phyloP scores from a whole-genome alignment of 2,888 invertebrate species.

The Melitaea athalia region DNA sequence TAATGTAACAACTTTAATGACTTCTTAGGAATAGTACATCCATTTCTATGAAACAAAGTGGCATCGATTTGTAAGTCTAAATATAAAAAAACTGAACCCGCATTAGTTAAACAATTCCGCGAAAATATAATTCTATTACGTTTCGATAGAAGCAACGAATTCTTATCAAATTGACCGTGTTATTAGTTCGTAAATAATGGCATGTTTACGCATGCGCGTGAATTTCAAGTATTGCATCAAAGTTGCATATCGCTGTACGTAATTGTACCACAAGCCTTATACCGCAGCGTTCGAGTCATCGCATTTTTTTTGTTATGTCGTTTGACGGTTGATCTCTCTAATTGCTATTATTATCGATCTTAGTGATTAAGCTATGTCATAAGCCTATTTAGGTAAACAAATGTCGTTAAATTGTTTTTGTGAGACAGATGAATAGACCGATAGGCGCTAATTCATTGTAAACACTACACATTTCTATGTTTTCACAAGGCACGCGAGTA shows the following conservation, averaged over 20 bases:
- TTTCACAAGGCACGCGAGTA: too few species aligned
- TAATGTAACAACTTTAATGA: too few species aligned
- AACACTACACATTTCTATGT: too few species aligned
- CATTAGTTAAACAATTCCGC: not conserved
- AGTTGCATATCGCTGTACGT: conserved; percentile 24
- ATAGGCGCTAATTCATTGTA: too few species aligned
- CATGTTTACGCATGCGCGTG: conserved; percentile 37
- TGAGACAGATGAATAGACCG: not conserved
- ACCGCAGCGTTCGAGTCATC: conserved; percentile 11
- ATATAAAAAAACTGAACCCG: too few species aligned
- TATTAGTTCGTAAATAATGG: conserved; percentile 44
- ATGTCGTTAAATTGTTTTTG: not conserved
- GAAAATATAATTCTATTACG: not conserved
- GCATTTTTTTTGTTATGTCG: conserved; percentile 5
- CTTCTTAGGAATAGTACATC: too few species aligned
- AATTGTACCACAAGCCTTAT: not conserved
- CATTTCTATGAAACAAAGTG: not conserved
- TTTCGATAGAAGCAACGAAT: conserved; percentile 4
- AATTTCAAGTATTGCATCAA: conserved; percentile 37
- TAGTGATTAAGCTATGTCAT: conserved; percentile 2
- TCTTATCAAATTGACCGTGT: conserved; percentile 53
- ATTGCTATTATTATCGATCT: conserved; percentile 12
- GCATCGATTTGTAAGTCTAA: not conserved
- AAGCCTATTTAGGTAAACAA: conserved; percentile 2
- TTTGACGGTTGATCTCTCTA: not conserved